Conservation (phyloP, 1,140 invertebrate species). For the Glossosoma conforme region DNA sequence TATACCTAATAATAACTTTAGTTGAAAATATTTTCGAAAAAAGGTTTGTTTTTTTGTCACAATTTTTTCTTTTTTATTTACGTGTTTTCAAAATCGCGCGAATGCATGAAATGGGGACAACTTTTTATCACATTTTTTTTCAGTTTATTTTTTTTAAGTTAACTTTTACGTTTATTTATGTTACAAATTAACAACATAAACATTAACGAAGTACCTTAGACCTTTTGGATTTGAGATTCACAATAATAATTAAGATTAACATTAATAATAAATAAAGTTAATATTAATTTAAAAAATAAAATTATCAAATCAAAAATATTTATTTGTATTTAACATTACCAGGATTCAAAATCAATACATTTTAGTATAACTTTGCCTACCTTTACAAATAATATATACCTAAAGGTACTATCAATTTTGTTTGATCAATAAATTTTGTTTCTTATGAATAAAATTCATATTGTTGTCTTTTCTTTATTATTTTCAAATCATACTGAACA, state of each 20-base stretch:
- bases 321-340: neutral
- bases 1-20: too few relatives aligned
- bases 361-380: neutral
- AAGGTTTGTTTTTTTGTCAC: too few relatives aligned
- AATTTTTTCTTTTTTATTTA: too few relatives aligned
- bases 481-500: slow-evolving; percentile 1
- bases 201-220: too few relatives aligned
- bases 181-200: too few relatives aligned
- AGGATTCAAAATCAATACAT: neutral
- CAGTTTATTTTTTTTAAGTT: too few relatives aligned
- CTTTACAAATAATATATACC: neutral
- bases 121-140: too few relatives aligned
- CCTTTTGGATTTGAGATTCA: too few relatives aligned
- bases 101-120: too few relatives aligned
- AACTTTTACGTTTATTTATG: too few relatives aligned
- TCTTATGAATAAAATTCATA: neutral
- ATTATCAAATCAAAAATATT: neutral
- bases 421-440: neutral
- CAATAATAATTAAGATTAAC: neutral
- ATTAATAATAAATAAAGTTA: neutral
- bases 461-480: neutral
- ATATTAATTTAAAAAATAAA: neutral
- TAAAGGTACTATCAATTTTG: neutral
- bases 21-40: too few relatives aligned
- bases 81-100: too few relatives aligned